Conservation (phyloP, 2,113 vertebrate species). For the Dipodomys ordii region DNA sequence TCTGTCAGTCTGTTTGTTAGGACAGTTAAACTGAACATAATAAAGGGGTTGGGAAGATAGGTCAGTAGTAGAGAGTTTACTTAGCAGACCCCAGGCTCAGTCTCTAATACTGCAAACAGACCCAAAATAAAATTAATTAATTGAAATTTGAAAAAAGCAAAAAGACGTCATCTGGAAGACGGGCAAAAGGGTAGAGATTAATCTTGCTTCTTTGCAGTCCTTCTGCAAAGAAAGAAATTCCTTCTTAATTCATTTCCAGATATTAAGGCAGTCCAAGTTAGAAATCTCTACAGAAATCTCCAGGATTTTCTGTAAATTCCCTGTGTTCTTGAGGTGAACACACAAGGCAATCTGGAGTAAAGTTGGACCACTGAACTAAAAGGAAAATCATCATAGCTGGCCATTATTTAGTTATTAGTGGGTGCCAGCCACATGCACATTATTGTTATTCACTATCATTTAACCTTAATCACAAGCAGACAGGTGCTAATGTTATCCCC, state of each 20-base stretch:
- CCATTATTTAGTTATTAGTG: neutral
- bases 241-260: slow-evolving; percentile 37
- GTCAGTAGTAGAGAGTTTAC: neutral
- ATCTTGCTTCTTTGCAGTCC: slow-evolving; percentile 27
- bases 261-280: neutral
- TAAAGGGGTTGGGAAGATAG: neutral
- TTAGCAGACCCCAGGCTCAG: neutral
- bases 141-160: too few relatives aligned
- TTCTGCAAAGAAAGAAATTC: slow-evolving; percentile 12
- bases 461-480: neutral
- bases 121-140: neutral
- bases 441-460: neutral
- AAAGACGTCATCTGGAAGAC: neutral
- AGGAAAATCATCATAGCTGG: neutral
- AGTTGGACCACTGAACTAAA: neutral
- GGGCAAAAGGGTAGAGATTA: slow-evolving; percentile 28
- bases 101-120: neutral
- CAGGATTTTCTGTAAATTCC: neutral
- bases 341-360: neutral
- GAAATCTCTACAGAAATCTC: neutral
- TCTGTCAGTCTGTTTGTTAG: neutral
- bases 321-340: neutral
- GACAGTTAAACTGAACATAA: slow-evolving; percentile 1
- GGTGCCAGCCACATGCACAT: neutral
- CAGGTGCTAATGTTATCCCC: neutral